These are phyloP conservation scores for Isurus oxyrinchus DNA, from an alignment of 2,113 vertebrate species.

Conservation along the genomic window DNA sequence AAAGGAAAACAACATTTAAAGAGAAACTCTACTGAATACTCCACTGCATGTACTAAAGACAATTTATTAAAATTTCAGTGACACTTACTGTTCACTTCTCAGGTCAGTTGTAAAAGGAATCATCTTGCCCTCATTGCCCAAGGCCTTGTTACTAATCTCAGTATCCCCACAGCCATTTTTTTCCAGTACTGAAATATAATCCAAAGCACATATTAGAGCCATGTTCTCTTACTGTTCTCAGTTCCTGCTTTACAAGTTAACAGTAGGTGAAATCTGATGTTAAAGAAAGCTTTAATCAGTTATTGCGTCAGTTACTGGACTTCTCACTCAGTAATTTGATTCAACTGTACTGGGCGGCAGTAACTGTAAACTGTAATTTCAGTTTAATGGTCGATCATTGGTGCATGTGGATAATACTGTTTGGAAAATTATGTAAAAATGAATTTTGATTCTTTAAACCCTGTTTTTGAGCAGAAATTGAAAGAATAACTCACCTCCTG, in stretches of 20 bases:
- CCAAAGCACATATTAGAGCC: background rate
- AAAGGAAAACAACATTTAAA: background rate
- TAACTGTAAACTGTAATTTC: background rate
- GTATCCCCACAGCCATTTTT: conserved; percentile 50
- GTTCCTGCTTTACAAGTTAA: background rate
- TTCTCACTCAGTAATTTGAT: background rate
- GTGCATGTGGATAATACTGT: background rate
- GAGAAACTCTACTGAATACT: background rate
- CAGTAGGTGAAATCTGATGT: background rate
- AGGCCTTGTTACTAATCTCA: conserved; percentile 45
- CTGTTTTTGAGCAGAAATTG: background rate
- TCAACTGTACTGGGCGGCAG: background rate
- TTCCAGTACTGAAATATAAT: conserved; percentile 59
- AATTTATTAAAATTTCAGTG: background rate
- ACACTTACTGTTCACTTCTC: conserved; percentile 76
- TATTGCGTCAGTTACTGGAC: background rate
- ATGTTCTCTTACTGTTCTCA: background rate
- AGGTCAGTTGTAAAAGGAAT: conserved; percentile 82
- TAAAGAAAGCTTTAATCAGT: background rate
- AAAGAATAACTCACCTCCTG: background rate
- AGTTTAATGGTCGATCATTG: background rate
- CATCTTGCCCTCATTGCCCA: conserved; percentile 50
- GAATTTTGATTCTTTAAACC: background rate
- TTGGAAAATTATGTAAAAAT: background rate
- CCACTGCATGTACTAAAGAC: too few species aligned